A percentile compares a stretch with the other conserved stretches of the same genome.
These are phyloP conservation scores for Pelobates cultripes DNA, from an alignment of 2,797 vertebrate species.

Conservation along the genomic window DNA sequence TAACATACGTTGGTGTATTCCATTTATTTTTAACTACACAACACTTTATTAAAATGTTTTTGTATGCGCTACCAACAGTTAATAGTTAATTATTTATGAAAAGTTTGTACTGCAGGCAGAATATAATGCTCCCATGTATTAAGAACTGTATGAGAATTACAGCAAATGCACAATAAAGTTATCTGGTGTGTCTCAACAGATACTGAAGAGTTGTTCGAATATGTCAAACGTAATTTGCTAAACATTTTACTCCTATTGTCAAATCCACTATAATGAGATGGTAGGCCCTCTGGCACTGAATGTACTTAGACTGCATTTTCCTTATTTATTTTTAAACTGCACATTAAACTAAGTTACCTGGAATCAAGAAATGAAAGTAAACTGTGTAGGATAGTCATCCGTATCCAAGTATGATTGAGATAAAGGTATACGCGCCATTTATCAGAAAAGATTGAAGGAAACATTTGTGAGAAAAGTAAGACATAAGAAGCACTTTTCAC, in stretches of 20 bases:
- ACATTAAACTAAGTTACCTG: neutral
- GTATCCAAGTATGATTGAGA: neutral
- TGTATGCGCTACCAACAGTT: too few species aligned
- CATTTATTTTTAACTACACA: too few species aligned
- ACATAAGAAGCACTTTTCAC: neutral
- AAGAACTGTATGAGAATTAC: too few species aligned
- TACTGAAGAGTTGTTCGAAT: neutral
- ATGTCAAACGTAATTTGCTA: conserved; percentile 3
- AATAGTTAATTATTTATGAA: too few species aligned
- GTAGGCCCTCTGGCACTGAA: conserved; percentile 1
- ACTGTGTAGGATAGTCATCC: neutral
- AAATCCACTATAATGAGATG: neutral
- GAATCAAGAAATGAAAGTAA: neutral
- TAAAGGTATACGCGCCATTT: neutral
- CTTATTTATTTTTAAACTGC: neutral
- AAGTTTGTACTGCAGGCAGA: too few species aligned
- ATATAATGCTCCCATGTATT: too few species aligned
- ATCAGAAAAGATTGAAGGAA: neutral
- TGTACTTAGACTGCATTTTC: neutral
- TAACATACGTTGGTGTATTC: too few species aligned
- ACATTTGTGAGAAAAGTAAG: neutral
- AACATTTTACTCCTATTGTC: neutral
- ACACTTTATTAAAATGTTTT: too few species aligned
- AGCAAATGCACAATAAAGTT: too few species aligned
- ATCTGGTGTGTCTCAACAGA: too few species aligned